These are phyloP conservation scores for Ciconia stormi DNA, from an alignment of 2,113 vertebrate genomes.

Conservation along the genomic window DNA sequence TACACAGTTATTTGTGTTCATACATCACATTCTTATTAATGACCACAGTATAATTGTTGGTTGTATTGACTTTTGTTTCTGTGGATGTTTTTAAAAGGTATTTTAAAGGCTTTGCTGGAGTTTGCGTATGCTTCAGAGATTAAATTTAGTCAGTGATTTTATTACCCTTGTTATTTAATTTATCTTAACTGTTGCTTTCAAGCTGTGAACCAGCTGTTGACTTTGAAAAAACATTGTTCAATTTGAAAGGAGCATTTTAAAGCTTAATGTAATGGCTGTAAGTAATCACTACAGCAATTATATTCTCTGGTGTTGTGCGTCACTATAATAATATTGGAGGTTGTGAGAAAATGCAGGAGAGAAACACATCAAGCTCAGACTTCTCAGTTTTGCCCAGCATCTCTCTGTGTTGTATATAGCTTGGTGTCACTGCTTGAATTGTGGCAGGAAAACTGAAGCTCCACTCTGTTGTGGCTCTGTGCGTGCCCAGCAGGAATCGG, in stretches of 20 bases:
- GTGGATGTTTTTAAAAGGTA: conserved; percentile 66
- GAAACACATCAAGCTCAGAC: not conserved
- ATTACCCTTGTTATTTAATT: conserved; percentile 85
- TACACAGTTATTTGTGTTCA: not conserved
- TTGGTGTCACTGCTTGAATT: not conserved
- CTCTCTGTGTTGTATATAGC: not conserved
- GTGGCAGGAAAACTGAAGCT: not conserved
- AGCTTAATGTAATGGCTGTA: conserved; percentile 74
- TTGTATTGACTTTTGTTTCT: conserved; percentile 62
- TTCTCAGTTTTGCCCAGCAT: not conserved
- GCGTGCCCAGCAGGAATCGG: not conserved
- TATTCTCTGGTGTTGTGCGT: not conserved
- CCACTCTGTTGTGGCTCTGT: not conserved
- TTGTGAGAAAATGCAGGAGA: not conserved
- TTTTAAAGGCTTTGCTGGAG: conserved; percentile 62
- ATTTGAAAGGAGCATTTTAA: conserved; percentile 77
- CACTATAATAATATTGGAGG: not conserved
- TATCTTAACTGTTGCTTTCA: conserved; percentile 79
- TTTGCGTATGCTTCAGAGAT: conserved; percentile 73
- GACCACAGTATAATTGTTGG: conserved; percentile 16
- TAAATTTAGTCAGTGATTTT: conserved; percentile 81
- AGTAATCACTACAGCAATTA: conserved; percentile 74
- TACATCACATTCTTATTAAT: not conserved
- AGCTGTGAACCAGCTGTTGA: conserved; percentile 83
- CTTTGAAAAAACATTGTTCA: conserved; percentile 83